Evolutionary conservation across 1,140 invertebrate genomes (phyloP), one percentile per base, ranked within the genome.

Genomic region (Papilio glaucus): DNA sequence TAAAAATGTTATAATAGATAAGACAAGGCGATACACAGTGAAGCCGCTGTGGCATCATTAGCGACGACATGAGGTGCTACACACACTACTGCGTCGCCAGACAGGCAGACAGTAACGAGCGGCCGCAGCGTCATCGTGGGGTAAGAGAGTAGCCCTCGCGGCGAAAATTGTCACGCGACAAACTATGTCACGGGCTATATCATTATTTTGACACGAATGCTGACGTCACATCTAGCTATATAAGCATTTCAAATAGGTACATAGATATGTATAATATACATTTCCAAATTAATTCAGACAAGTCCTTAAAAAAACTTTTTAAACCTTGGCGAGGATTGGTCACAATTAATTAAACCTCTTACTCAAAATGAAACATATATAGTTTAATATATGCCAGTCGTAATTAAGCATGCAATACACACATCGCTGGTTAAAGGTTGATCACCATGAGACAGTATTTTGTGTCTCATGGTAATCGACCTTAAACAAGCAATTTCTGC

Each of bases 21-120:
- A 75, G 63, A 76, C 75, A 73, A 71, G 38, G 65, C 41, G 72
- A 74, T 68, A 74, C 67, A 75, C 33, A 72, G 33, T 39, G 63
- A 70, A 74, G 38, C 39, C 57, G 70, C 6, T 60, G 80, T 74
- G 83, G 71, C 81, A 89, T 92, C 90, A 92, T 92, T 92, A 92
- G 88, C 80, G 85, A 83, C 78, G 82, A 81, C 80, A 79, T 75
- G 71, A 78, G 78, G 73, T 76, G 74, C 69, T 67, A 53, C 65
- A 72, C 62, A 24, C 37, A 72, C 61, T 68, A 69, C 77, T 79
- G 79, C 75, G 83, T 82, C 75, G 77, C 75, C 78, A 82, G 87
- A 87, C 87, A 84, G 79, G 77, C 82, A 82, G 80, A 86, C 85
- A 84, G 87, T 93, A 93, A 93, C 91, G 89, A 93, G 91, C 87